Evolutionary conservation across 1,140 invertebrate genomes (phyloP), one percentile per base, ranked within the genome.

Genomic region (Drosophila tani): DNA sequence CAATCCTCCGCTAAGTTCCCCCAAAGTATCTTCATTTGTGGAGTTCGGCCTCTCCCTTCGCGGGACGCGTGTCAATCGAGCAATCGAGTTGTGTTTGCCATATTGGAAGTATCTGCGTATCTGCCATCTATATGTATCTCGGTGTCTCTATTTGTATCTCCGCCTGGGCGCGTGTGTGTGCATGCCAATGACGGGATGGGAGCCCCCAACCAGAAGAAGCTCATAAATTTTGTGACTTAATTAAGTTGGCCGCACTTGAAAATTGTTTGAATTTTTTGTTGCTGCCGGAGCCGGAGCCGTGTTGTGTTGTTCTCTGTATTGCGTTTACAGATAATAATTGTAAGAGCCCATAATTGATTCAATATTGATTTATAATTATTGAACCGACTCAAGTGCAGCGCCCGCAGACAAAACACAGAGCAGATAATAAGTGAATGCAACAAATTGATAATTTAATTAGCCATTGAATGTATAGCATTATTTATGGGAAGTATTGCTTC

Each of bases 141-240:
- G 11, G 43, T 49, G 66, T 70, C 65, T 71, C 69, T 71, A 73
- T 73, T 73, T 73, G 29, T 68, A 49, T 70, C 43, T 59, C n/a
- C 43, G 19, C 51, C 55, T 60, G 21, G 35, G 41, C 45, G 40
- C 66, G 47, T 65, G 49, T 76, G 29, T 76, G 58, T 51, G 50
- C 66, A 49, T 51, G 49, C 53, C 70, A 60, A 73, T 79, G 75
- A 68, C 50, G 63, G 70, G 59, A 59, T 40, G 40, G 40, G 14
- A 41, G 75, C 59, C 40, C 50, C 73, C 57, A 51, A 77, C 56
- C 78, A 85, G 68, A 85, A 84, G 85, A 21, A 90, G 79, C 86
- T 85, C 85, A 90, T 90, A 90, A 90, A 90, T 90, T 90, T 79
- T 76, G 86, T 82, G 79, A 85, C 85, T 90, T 90, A 90, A 90